These are phyloP conservation scores for Tenualosa thibaudeaui DNA, from an alignment of 2,797 vertebrate species.

Conservation along the genomic window DNA sequence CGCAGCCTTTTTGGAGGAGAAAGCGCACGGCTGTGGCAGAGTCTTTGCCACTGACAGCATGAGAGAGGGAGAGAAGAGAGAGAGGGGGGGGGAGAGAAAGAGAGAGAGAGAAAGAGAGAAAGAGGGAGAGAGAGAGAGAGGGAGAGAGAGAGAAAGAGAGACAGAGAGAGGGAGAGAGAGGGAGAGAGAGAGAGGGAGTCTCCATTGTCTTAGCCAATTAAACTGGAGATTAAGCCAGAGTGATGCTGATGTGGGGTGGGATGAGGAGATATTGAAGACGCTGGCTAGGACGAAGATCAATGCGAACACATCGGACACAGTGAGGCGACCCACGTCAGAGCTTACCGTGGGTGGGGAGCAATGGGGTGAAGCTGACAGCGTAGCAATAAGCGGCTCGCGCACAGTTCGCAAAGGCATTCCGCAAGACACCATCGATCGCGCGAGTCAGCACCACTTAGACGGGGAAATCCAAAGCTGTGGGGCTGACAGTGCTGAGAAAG, in stretches of 20 bases:
- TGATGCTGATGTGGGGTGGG: not conserved
- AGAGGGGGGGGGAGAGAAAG: not conserved
- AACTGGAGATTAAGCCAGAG: not conserved
- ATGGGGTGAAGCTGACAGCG: not conserved
- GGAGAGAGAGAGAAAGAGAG: not conserved
- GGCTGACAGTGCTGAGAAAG: not conserved
- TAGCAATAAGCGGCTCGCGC: slow-evolving; percentile 1
- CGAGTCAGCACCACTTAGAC: slow-evolving; percentile 14
- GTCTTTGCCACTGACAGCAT: not conserved
- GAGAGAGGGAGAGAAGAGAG: not conserved
- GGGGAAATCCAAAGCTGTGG: not conserved
- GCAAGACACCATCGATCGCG: slow-evolving; percentile 12
- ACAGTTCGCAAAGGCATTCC: not conserved
- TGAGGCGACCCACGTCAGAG: not conserved
- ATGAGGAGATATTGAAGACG: not conserved
- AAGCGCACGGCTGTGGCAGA: not conserved
- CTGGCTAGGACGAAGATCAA: not conserved
- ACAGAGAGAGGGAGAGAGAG: too few relatives aligned
- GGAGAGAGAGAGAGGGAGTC: not conserved
- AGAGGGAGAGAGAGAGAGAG: not conserved
- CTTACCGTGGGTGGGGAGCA: not conserved
- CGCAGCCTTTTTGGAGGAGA: not conserved
- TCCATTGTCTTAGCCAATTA: not conserved
- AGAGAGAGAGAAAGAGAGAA: too few relatives aligned
- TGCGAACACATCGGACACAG: not conserved